Evolutionary conservation across 2,797 vertebrate species (phyloP), one percentile per base, ranked within the genome.

Genomic region (Lithobates sylvaticus): DNA sequence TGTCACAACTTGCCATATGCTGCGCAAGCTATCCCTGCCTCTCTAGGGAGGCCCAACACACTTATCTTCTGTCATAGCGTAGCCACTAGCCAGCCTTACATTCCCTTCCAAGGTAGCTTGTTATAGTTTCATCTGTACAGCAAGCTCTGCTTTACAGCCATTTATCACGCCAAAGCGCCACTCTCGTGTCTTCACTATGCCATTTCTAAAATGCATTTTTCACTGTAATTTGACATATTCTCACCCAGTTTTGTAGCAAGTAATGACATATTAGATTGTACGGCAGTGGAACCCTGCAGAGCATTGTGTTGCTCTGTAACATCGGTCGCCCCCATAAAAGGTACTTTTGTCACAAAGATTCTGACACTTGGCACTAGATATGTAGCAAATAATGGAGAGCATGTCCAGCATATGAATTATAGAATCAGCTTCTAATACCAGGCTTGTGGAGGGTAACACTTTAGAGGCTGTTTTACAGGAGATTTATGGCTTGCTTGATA

Each of bases 1-100:
- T 68, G 65, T 54, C 47, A 54, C 76, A 74, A 27, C 74, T 58
- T 64, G 61, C 86, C 86, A 87, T 87, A 87, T 87, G 86, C 76
- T 87, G 76, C 74, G 70, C 69, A 39, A 76, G 76, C 81, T 80
- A 76, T 61, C 61, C 32, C 70, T 26, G 76, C 3, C 5, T 84
- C 86, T 67, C 86, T 70, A 36, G 86, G 81, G 81, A 86, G 58
- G n/a, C 16, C 36, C 64, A 21, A 58, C 44, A 69, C 70, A 75
- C 76, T 68, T 69, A 78, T 87, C 69, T 83, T 83, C 85, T 87
- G 75, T 87, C 69, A 78, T 65, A 76, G 50, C 13, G 44, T 75
- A 87, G 78, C 69, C 42, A 34, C 32, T 75, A 87, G 78, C 69
- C 42, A 34, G 42, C 73, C 58, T 26, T 78, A 61, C 61, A 72